Evolutionary conservation across 2,888 invertebrate genomes (phyloP).

Genomic region (Noctua janthe): DNA sequence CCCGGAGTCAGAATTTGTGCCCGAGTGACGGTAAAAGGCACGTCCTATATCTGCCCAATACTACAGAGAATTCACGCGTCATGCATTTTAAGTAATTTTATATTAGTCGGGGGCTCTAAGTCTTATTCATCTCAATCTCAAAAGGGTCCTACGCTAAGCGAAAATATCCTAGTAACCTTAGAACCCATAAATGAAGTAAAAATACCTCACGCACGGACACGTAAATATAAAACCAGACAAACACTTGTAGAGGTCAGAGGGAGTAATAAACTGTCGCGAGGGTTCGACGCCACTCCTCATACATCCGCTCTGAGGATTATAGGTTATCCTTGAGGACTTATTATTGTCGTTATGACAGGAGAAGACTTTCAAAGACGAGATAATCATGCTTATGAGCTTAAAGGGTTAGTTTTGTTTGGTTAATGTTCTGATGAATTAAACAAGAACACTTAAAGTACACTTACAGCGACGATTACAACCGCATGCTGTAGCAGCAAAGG

Average conservation of each 20-base stretch:
- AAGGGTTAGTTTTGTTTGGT: not conserved
- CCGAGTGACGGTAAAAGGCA: not conserved
- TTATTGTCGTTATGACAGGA: conserved; percentile 20
- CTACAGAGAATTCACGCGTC: not conserved
- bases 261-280: conserved; percentile 51
- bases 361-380: not conserved
- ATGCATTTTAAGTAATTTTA: not conserved
- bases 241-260: conserved; percentile 50
- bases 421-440: not conserved
- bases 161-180: conserved; percentile 1
- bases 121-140: not conserved
- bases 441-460: not conserved
- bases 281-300: conserved; percentile 44
- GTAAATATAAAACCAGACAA: conserved; percentile 35
- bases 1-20: not conserved
- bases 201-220: conserved; percentile 8
- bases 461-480: not conserved
- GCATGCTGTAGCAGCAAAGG: not conserved
- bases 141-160: not conserved
- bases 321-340: conserved; percentile 14
- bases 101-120: not conserved
- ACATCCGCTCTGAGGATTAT: conserved; percentile 43
- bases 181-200: conserved; percentile 4
- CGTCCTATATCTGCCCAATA: not conserved
- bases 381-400: not conserved